Evolutionary conservation across 2,797 vertebrate genomes (phyloP).

Genomic region (Anguilla megastoma): DNA sequence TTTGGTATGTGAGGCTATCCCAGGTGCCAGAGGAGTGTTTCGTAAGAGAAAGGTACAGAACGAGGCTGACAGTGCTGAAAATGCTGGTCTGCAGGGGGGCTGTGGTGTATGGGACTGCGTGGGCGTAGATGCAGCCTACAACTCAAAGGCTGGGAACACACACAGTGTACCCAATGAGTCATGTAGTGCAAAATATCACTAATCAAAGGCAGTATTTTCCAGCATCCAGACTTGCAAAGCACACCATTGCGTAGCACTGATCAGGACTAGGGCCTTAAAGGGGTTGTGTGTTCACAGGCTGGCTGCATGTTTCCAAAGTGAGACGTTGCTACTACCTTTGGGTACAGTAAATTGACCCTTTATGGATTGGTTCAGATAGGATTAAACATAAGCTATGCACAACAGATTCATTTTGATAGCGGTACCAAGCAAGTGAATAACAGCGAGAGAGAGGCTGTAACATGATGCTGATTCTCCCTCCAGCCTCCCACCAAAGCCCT

Average conservation of each 20-base stretch:
- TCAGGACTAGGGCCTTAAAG: neutral
- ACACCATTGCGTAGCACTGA: neutral
- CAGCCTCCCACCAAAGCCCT: conserved; percentile 93
- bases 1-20: conserved; percentile 91
- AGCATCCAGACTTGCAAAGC: neutral
- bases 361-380: neutral
- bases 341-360: neutral
- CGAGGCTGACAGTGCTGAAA: conserved; percentile 24
- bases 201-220: conserved; percentile 60
- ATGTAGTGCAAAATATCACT: conserved; percentile 66
- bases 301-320: neutral
- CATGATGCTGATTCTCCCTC: conserved; percentile 41
- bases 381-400: neutral
- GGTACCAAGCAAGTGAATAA: neutral
- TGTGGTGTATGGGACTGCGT: conserved; percentile 64
- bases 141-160: conserved; percentile 54
- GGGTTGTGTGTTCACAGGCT: neutral
- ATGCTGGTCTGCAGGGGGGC: conserved; percentile 54
- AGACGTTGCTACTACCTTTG: neutral
- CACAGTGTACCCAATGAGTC: conserved; percentile 72
- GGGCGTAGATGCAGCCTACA: conserved; percentile 71
- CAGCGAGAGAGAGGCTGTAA: neutral
- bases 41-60: conserved; percentile 92
- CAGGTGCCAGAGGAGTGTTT: conserved; percentile 89
- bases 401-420: neutral